phyloP scores from a whole-genome alignment of 2,888 invertebrate species.

The Hydroisotoma schaefferi region DNA sequence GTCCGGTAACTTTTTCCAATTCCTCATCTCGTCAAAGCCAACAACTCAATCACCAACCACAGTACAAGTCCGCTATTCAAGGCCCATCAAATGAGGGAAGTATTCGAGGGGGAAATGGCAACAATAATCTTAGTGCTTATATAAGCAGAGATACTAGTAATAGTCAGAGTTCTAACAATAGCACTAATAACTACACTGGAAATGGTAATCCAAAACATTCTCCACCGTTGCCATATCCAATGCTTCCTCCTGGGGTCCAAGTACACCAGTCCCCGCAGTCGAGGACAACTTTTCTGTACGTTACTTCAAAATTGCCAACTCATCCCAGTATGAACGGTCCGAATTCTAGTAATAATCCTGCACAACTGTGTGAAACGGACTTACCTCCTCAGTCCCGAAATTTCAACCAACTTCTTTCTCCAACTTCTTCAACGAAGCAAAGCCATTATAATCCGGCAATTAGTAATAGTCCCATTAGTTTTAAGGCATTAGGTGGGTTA shows the following conservation, averaged over 20 bases:
- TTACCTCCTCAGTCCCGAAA: conserved; percentile 17
- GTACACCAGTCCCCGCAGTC: conserved; percentile 47
- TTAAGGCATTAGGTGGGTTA: conserved; percentile 13
- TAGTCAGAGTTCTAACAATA: conserved; percentile 22
- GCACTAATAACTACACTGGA: conserved; percentile 10
- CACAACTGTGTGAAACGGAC: neutral
- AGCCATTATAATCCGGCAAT: neutral
- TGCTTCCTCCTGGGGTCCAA: conserved; percentile 48
- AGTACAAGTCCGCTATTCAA: conserved; percentile 1
- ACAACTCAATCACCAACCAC: conserved; percentile 31
- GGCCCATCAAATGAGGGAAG: conserved; percentile 2
- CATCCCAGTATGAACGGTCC: conserved; percentile 12
- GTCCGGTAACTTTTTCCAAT: conserved; percentile 38
- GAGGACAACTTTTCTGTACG: conserved; percentile 48
- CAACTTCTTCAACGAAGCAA: neutral
- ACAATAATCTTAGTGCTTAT: conserved; percentile 13
- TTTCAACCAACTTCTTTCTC: conserved; percentile 10
- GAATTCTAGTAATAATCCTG: neutral
- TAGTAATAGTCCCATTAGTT: conserved; percentile 12
- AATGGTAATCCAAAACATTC: too few relatives aligned
- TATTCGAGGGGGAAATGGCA: conserved; percentile 12
- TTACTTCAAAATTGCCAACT: conserved; percentile 47
- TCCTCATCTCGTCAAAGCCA: conserved; percentile 25
- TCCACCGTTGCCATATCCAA: conserved; percentile 48
- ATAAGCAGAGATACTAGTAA: conserved; percentile 15